Evolutionary conservation across 2,113 vertebrate species (phyloP), one percentile per base, ranked within the genome.

Genomic region (Coregonus clupeaformis): DNA sequence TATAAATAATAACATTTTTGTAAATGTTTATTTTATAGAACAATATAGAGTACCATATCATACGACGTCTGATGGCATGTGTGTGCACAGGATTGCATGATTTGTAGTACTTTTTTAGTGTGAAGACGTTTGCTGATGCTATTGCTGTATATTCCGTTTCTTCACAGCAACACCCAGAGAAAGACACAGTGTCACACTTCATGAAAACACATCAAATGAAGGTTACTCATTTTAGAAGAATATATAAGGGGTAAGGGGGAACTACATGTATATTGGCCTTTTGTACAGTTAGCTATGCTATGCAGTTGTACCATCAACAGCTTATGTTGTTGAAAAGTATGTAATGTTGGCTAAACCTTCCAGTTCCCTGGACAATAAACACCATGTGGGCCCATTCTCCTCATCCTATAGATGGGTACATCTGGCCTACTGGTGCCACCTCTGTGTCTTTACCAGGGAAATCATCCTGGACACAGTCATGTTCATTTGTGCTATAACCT

Each of bases 161-260:
- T 30, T 81, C 75, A 68, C 71, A 78, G 81, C 80, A 86, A 76
- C 84, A 85, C 72, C 83, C 77, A 63, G 80, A 88, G 55, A 65
- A 78, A 83, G 75, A 77, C 75, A 86, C 79, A 82, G 82, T 89
- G 79, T 89, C 82, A 76, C 81, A 88, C 82, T 83, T 86, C 89
- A 90, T 91, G 90, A 90, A 89, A 84, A 81, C 55, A 67, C 88
- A 89, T 86, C 90, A 81, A 67, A 68, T 74, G 29, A 89, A 88
- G 65, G 78, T 77, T 79, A 11, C 66, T 68, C 65, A 59, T 55
- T 68, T 72, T 45, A 47, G 24, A 55, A 68, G 11, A 71, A 42
- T 66, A 49, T 59, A 77, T 63, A 49, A 71, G 65, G 29, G n/a
- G 30, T 22, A 24, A 22, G 20, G 20, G 16, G 59, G 67, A 59